Evolutionary conservation across 1,140 invertebrate genomes (phyloP), one percentile per base, ranked within the genome.

Genomic region (Dendroctonus ponderosae): DNA sequence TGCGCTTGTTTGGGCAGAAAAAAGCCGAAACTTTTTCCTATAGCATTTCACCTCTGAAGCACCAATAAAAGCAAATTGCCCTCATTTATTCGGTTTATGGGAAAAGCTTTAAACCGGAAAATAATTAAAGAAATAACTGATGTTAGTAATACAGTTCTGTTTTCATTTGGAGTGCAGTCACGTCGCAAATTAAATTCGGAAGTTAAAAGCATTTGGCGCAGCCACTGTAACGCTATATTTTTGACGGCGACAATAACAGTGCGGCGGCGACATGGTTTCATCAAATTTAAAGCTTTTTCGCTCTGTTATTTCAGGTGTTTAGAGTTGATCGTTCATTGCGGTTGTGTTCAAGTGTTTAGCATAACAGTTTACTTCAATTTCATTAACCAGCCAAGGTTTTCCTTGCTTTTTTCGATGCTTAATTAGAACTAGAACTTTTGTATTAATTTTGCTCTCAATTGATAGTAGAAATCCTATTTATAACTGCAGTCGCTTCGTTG

Each of bases 181-280:
- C 59, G 59, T 62, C 59, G 59, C 59, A 62, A 62, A 62, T 62
- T 62, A 62, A 62, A 62, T 62, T 62, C 59, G 59, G 59, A 62
- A 62, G 59, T 62, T 51, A 62, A 61, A 62, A 62, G 59, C 59
- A 62, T 62, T 62, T 62, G 59, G 59, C 49, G 59, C 59, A 62
- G 49, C 59, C 59, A 62, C 59, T 62, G 39, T 62, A 51, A 62
- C 48, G 59, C 59, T 52, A 39, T 62, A 62, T 62, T 62, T 62
- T 62, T 62, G 59, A 62, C 49, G 59, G 59, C 59, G 48, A 62
- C 59, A 62, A 62, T 62, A 62, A 62, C 48, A 62, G 39, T 40
- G 59, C 39, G 59, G 49, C 59, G 59, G 39, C 59, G 62, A 49
- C 56, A 58, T 58, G 56, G 56, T 58, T 58, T 58, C 56, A 58